Evolutionary conservation across 2,113 vertebrate species (phyloP).

Genomic region (Trogon melanurus): DNA sequence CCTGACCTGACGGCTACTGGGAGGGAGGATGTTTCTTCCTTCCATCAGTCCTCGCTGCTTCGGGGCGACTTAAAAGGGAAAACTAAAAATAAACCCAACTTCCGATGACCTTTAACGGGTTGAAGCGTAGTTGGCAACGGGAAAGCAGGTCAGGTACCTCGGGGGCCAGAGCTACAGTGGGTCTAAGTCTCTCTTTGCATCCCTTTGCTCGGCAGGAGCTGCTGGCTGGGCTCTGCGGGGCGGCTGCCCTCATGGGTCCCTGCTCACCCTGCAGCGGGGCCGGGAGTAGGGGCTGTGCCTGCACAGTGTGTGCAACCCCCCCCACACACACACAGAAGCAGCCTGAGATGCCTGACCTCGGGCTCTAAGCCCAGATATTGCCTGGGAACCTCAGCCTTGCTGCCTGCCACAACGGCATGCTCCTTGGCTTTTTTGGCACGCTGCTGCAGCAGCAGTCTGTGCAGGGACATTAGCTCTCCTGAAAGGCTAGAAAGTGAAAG

Average conservation of each 20-base stretch:
- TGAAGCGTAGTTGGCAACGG: not conserved
- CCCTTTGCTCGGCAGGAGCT: not conserved
- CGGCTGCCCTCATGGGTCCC: not conserved
- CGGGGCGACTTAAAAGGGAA: not conserved
- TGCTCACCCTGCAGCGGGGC: fast-evolving
- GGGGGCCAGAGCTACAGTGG: not conserved
- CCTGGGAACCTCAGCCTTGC: not conserved
- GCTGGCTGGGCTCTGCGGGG: not conserved
- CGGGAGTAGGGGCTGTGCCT: not conserved
- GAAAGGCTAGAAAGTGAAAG: not conserved
- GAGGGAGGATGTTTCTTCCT: not conserved
- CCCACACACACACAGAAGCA: fast-evolving
- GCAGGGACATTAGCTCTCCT: not conserved
- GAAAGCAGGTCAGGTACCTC: constrained; percentile 2
- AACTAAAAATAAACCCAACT: not conserved
- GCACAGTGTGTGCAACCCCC: fast-evolving
- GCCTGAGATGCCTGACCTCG: not conserved
- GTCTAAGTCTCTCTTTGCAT: not conserved
- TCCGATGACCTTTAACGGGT: not conserved
- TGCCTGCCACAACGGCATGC: fast-evolving
- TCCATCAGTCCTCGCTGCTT: not conserved
- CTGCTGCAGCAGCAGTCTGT: not conserved
- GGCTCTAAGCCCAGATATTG: not conserved
- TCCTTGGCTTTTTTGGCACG: not conserved
- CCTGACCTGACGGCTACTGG: not conserved